Conservation (phyloP, 1,140 invertebrate genomes). For the Lordiphosa collinella region DNA sequence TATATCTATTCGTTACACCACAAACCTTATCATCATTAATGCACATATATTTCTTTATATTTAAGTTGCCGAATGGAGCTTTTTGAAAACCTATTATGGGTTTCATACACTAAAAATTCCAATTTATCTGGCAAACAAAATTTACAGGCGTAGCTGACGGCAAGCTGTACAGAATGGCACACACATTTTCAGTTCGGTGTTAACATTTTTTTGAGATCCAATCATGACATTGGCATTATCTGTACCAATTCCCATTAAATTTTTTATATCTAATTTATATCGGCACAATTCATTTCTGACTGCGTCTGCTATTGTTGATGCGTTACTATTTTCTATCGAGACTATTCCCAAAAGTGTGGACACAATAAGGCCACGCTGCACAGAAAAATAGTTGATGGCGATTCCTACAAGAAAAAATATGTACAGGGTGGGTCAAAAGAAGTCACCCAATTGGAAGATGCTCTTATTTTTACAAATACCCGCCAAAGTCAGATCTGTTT, state of each 20-base stretch:
- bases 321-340: no score
- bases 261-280: not conserved
- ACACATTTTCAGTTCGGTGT: conserved; percentile 43
- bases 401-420: conserved; percentile 2
- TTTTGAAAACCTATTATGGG: conserved; percentile 30
- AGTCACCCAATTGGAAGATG: no score
- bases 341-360: not conserved
- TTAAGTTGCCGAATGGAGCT: conserved; percentile 2
- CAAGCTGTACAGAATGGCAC: conserved; percentile 62
- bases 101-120: conserved; percentile 76
- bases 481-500: no score
- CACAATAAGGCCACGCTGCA: not conserved
- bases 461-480: no score
- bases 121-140: conserved; percentile 59
- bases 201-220: conserved; percentile 20
- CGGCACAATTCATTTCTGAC: not conserved
- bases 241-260: not conserved
- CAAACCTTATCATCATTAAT: conserved; percentile 9
- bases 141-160: conserved; percentile 40
- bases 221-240: not conserved
- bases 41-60: conserved; percentile 7
- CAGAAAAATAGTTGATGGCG: conserved; percentile 3
- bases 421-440: no score
- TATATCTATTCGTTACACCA: conserved; percentile 68
- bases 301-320: not conserved